Evolutionary conservation across 1,140 invertebrate genomes (phyloP), one percentile per base, ranked within the genome.

Genomic region (Dreissena rostriformis): DNA sequence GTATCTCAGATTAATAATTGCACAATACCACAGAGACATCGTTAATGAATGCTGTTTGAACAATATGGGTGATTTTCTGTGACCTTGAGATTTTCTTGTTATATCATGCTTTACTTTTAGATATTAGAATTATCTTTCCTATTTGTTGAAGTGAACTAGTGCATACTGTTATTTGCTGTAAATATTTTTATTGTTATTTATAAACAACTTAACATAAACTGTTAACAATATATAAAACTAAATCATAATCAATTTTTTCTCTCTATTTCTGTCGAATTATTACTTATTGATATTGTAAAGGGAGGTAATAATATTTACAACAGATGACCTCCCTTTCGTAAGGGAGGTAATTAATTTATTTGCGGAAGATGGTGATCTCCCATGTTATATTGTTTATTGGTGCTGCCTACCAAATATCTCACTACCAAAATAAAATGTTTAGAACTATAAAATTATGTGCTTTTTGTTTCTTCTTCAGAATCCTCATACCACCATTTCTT

Each of bases 381-480:
- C 70, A 70, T 61, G 65, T 79, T 26, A 28, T 79, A 66, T 79
- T 79, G 22, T 65, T 79, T 79, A 70, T 70, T 79, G 77, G 77
- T 79, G 77, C 77, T 79, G 77, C 70, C 70, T 68, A 79, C 77
- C 77, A 79, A 79, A 79, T 79, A 39, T 39, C 57, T 79, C 77
- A 79, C 66, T 70, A 68, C 77, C 77, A 79, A 68, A 79, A 79
- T 79, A 79, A 79, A 79, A 79, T 79, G 70, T 65, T 79, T 74
- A 57, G 29, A 67, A 67, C 29, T 8, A 67, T 67, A 67, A 0
- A 65, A 66, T 14, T 51, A 28, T 14, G 52, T 72, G 22, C 14
- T 57, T 57, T 57, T 57, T 52, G 39, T n/a, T 55, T 74, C 2
- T 39, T 39, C 39, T 39, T 39, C 39, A 39, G 39, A 39, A 39